Evolutionary conservation across 2,113 vertebrate genomes (phyloP).

Genomic region (Caranx melampygus): DNA sequence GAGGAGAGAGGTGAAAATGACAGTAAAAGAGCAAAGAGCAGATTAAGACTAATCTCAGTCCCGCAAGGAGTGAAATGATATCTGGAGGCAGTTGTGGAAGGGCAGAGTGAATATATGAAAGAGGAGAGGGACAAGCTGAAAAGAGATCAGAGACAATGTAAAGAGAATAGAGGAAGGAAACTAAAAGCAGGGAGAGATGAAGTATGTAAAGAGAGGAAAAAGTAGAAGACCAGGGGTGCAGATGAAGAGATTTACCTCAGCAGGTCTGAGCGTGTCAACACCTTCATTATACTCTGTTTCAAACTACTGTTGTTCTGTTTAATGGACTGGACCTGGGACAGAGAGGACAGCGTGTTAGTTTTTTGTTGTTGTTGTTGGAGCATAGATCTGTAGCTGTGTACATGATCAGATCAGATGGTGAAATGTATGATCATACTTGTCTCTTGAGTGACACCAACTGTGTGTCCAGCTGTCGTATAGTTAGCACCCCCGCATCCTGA

Average conservation of each 20-base stretch:
- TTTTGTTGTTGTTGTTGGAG: not conserved
- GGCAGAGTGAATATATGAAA: constrained; percentile 2
- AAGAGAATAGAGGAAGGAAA: not conserved
- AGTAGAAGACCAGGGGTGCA: not conserved
- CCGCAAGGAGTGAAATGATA: constrained; percentile 9
- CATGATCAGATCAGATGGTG: not conserved
- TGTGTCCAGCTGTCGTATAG: constrained; percentile 87
- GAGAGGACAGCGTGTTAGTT: not conserved
- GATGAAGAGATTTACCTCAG: constrained; percentile 81
- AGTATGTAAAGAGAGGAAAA: not conserved
- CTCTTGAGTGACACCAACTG: constrained; percentile 92
- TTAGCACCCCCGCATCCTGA: constrained; percentile 85
- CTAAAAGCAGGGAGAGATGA: not conserved
- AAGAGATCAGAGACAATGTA: not conserved
- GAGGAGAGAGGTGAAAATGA: constrained; percentile 17
- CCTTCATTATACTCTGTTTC: constrained; percentile 87
- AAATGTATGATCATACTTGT: constrained; percentile 80
- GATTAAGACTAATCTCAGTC: constrained; percentile 50
- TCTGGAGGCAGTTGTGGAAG: constrained; percentile 28
- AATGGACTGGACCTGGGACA: constrained; percentile 88
- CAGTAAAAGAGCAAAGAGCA: constrained; percentile 28
- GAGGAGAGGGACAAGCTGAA: constrained; percentile 6
- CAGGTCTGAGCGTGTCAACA: constrained; percentile 81
- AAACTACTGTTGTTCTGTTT: constrained; percentile 92
- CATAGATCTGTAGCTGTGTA: not conserved